A percentile compares a stretch with the other conserved stretches of the same genome.
phyloP scores from a whole-genome alignment of 1,140 invertebrate genomes.

The Trinorchestia longiramus region DNA sequence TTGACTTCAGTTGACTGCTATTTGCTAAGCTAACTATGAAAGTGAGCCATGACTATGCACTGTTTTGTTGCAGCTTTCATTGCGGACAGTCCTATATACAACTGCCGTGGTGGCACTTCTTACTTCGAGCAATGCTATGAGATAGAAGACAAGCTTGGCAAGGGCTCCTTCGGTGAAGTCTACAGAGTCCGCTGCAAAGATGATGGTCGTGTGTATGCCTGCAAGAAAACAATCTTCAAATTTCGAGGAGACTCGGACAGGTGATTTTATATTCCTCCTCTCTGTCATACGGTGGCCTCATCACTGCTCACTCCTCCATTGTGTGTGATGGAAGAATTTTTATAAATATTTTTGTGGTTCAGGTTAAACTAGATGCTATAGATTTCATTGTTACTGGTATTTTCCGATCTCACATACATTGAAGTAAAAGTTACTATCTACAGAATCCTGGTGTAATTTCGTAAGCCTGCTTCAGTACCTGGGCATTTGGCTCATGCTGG shows the following conservation, averaged over 20 bases:
- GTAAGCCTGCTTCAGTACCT: too few relatives aligned
- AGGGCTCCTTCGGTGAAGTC: constrained; percentile 82
- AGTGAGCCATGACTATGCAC: background rate
- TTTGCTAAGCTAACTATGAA: background rate
- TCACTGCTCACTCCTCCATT: too few relatives aligned
- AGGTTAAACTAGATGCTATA: too few relatives aligned
- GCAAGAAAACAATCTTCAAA: constrained; percentile 77
- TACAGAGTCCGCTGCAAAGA: constrained; percentile 78
- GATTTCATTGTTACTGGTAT: too few relatives aligned
- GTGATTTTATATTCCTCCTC: constrained; percentile 67
- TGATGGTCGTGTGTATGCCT: constrained; percentile 78
- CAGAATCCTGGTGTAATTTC: too few relatives aligned
- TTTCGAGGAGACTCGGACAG: constrained; percentile 77
- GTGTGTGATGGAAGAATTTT: too few relatives aligned
- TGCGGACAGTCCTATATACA: constrained; percentile 68
- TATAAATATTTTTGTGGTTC: too few relatives aligned
- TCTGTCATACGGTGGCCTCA: constrained; percentile 3
- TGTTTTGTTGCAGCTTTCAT: constrained; percentile 62
- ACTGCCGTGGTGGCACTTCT: constrained; percentile 68
- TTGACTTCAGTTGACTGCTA: too few relatives aligned
- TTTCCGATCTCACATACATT: too few relatives aligned
- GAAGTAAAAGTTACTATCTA: too few relatives aligned
- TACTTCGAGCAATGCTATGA: constrained; percentile 79
- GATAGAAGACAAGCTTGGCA: constrained; percentile 76
- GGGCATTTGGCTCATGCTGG: too few relatives aligned